Base-by-base conservation (phyloP, 2,888 invertebrate genomes). In the Hylaea fasciaria region DNA sequence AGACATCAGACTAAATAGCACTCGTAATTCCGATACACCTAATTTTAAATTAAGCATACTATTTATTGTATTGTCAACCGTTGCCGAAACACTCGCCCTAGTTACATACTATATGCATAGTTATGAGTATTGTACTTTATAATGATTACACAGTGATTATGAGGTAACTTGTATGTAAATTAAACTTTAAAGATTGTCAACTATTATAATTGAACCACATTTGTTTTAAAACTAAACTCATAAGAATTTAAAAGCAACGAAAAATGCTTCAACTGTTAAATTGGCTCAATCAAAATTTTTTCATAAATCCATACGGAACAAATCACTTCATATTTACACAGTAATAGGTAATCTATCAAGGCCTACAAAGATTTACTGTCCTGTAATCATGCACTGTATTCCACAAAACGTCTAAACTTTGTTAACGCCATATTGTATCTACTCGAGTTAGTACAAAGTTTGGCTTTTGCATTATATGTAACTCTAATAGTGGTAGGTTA, bases 81-180 rank as follows among this genome's bases (percentile, higher is more conserved):
- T 90, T 89, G 78, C 82, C 83, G 75, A 85, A 83, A 78, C 79
- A 85, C 91, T 91, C 91, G 91, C 91, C 91, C 91, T 91, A 90
- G 82, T 74, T 83, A 77, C 77, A 84, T 77, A 84, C 73, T 77
- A 77, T 73, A 77, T 81, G 81, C 73, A 77, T 81, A 78, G 73
- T 76, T 68, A 66, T 81, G 87, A 88, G 87, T 88, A 87, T 89
- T 87, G 74, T 61, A 65, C 64, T 72, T 68, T 69, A 78, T 73
- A 76, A 66, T 64, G 41, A 45, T 44, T 59, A 58, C 4, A 53
- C 32, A 54, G 71, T 74, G 70, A 73, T 60, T 69, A 63, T 53
- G 76, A 65, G 69, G 77, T 79, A 77, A 74, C 74, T 70, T 76
- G 82, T 35, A 44, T 10, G 14, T 10, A 10, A 32, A 35, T 35